Conservation (phyloP, 2,113 vertebrate species). For the Rhinolophus sinicus region DNA sequence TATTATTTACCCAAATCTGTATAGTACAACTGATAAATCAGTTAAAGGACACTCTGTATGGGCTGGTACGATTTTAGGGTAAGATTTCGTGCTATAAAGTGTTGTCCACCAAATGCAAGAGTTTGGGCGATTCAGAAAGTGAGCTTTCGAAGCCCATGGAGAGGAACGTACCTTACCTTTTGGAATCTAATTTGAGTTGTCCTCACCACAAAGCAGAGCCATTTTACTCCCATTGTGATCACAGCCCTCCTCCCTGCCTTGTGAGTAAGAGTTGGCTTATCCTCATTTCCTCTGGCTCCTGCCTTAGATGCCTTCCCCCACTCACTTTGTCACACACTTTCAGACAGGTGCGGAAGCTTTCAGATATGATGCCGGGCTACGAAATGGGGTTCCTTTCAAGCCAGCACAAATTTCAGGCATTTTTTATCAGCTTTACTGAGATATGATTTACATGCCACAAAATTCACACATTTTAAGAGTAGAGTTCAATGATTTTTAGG, state of each 20-base stretch:
- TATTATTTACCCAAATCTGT: not conserved
- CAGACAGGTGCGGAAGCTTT: not conserved
- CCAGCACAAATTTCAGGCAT: not conserved
- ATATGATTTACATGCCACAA: not conserved
- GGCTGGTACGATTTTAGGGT: not conserved
- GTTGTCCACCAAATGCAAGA: constrained; percentile 33
- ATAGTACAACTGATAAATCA: not conserved
- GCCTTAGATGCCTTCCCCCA: not conserved
- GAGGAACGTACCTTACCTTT: accelerated
- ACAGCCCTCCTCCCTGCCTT: not conserved
- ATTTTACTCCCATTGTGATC: not conserved
- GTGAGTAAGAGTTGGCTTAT: not conserved
- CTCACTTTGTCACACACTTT: not conserved
- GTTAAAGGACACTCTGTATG: not conserved
- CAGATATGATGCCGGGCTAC: not conserved
- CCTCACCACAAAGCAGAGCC: not conserved
- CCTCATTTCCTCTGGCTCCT: not conserved
- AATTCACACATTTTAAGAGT: not conserved
- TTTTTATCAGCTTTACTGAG: not conserved
- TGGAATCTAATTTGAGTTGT: not conserved
- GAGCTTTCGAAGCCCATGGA: not conserved
- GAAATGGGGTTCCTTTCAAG: not conserved
- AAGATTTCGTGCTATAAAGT: constrained; percentile 55
- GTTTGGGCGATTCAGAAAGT: not conserved
- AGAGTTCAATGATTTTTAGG: not conserved